Conservation (phyloP, 2,113 vertebrate species). For the Salvelinus namaycush region DNA sequence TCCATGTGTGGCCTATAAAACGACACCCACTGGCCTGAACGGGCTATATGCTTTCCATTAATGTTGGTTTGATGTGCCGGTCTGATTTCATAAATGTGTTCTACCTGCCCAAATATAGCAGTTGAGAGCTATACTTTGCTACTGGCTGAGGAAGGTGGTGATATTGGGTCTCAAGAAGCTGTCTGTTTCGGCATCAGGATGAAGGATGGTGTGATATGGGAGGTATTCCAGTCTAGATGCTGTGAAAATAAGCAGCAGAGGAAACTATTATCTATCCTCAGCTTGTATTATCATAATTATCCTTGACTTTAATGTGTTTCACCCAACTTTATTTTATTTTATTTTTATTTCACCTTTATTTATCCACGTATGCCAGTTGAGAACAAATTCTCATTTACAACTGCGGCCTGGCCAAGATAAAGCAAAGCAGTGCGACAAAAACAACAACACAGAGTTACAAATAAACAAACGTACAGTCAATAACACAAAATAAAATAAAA, state of each 20-base stretch:
- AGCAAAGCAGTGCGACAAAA: too few species aligned
- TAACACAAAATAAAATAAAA: too few species aligned
- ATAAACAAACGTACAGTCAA: too few species aligned
- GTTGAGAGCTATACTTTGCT: slow-evolving; percentile 16
- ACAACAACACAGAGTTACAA: too few species aligned
- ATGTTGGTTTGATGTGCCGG: slow-evolving; percentile 22
- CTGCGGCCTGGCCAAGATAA: too few species aligned
- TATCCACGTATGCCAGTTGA: too few species aligned
- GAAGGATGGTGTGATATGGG: not conserved
- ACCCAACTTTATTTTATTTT: not conserved
- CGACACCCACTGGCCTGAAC: slow-evolving; percentile 26
- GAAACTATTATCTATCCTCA: not conserved
- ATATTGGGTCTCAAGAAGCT: not conserved
- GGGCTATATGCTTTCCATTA: slow-evolving; percentile 38
- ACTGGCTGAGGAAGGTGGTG: slow-evolving; percentile 7
- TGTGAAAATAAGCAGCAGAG: slow-evolving; percentile 24
- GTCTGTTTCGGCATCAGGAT: not conserved
- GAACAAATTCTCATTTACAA: too few species aligned
- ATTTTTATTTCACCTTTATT: too few species aligned
- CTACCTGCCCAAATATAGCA: slow-evolving; percentile 38
- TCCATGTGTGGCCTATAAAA: slow-evolving; percentile 34
- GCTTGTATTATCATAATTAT: slow-evolving; percentile 16
- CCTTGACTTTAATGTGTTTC: not conserved
- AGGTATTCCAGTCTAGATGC: slow-evolving; percentile 9
- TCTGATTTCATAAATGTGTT: slow-evolving; percentile 36